phyloP scores from a whole-genome alignment of 2,113 vertebrate species.

The Astatotilapia flaviijosephi region DNA sequence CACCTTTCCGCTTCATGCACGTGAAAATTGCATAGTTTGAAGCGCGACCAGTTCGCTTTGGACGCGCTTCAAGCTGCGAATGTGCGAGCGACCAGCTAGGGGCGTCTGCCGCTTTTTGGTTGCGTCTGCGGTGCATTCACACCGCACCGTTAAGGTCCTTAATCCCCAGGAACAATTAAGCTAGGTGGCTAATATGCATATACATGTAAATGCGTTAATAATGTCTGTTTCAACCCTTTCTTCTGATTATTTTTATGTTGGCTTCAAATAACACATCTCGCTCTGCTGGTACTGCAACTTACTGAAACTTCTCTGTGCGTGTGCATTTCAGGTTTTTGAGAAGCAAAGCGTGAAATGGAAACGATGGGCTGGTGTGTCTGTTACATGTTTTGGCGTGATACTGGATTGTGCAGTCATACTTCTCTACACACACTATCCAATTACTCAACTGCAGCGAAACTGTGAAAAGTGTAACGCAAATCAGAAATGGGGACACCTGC shows the following conservation, averaged over 20 bases:
- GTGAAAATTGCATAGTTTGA: not conserved
- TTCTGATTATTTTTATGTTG: not conserved
- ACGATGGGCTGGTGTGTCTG: not conserved
- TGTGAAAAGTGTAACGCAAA: not conserved
- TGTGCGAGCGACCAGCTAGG: not conserved
- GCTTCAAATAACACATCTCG: not conserved
- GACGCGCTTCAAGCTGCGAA: not conserved
- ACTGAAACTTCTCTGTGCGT: not conserved
- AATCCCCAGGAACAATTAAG: not conserved
- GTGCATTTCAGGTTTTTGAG: not conserved
- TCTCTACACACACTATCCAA: not conserved
- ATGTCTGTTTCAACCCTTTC: not conserved
- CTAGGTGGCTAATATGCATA: not conserved
- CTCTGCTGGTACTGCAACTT: not conserved
- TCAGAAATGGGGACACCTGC: not conserved
- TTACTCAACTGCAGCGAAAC: not conserved
- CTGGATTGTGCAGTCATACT: not conserved
- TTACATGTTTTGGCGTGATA: not conserved
- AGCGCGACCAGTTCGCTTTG: not conserved
- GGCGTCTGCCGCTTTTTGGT: not conserved
- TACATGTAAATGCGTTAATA: not conserved
- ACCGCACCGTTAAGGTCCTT: not conserved
- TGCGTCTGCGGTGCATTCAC: not conserved
- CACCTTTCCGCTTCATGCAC: not conserved
- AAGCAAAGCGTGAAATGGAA: not conserved